Conservation (phyloP, 2,888 invertebrate genomes). For the Deroplatys truncata region DNA sequence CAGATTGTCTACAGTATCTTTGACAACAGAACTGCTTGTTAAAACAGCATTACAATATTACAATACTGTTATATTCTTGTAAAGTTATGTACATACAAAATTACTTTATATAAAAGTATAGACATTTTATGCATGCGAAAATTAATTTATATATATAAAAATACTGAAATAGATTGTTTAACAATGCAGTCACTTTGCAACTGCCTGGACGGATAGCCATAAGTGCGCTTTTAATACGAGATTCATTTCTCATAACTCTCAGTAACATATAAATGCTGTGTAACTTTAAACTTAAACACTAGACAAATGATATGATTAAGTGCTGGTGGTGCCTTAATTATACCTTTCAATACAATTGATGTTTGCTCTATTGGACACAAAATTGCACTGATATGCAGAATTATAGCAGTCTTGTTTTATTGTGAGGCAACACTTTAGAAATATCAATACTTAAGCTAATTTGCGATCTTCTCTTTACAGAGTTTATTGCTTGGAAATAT, state of each 20-base stretch:
- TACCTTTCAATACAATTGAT: neutral
- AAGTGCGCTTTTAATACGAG: neutral
- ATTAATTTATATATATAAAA: neutral
- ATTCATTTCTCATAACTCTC: neutral
- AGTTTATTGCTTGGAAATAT: too few species aligned
- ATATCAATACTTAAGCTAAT: too few species aligned
- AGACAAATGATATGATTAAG: neutral
- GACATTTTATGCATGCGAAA: neutral
- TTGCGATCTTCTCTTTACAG: too few species aligned
- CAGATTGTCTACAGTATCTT: neutral
- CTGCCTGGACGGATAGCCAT: neutral
- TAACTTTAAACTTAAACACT: neutral
- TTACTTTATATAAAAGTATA: neutral
- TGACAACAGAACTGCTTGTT: neutral
- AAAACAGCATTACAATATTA: neutral
- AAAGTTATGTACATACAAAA: neutral
- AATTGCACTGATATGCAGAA: too few species aligned
- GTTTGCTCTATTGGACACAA: too few species aligned
- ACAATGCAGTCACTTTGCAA: neutral
- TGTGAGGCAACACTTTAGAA: too few species aligned
- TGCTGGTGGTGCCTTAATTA: neutral
- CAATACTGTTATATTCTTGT: neutral
- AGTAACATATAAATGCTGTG: neutral
- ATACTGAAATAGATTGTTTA: neutral
- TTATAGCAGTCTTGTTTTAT: too few species aligned